Base-by-base conservation (phyloP, 2,113 vertebrate genomes). In the Halcyon senegalensis region DNA sequence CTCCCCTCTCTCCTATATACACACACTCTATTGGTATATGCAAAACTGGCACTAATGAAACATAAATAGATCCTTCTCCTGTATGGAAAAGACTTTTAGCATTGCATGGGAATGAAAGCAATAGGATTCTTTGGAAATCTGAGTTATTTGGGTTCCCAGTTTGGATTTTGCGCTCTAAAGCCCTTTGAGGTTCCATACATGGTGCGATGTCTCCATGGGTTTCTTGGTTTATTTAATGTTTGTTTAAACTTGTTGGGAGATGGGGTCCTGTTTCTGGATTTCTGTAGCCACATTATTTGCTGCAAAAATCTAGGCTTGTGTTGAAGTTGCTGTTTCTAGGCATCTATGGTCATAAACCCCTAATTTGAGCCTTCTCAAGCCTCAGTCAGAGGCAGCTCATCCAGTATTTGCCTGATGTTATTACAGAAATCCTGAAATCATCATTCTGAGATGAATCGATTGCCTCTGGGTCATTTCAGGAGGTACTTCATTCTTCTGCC, bases 1-100 rank as follows among this genome's bases (percentile, higher is more conserved):
- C 94, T 87, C 92, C 96, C 91, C 63, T 78, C 94, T 92, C 92
- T 51, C 67, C 89, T 95, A 82, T 95, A 76, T 67, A 63, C 87
- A 92, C 85, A 88, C 86, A 95, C 74, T 81, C 88, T 92, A 88
- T 93, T 96, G 94, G 72, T 93, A 37, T 85, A 91, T 76, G 87
- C 91, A 96, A 94, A 97, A 96, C 93, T 82, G 86, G 76, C 91
- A 75, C 84, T 96, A 96, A 94, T 96, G 90, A 97, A 96, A 79
- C 74, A 87, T 95, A 95, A 95, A 94, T 60, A 97, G 84, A 96
- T 94, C 93, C 72, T 96, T 96, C 92, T 95, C 94, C 96, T 88
- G 80, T 81, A 31, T 69, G 86, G 90, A 93, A 78, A 84, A 95
- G 81, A 87, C 83, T 96, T 94, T 30, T 43, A 68, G 81, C 89